Percentiles rank a stretch among this genome's conserved stretches.
phyloP scores from a whole-genome alignment of 2,888 invertebrate species.

The Monopis laevigella region DNA sequence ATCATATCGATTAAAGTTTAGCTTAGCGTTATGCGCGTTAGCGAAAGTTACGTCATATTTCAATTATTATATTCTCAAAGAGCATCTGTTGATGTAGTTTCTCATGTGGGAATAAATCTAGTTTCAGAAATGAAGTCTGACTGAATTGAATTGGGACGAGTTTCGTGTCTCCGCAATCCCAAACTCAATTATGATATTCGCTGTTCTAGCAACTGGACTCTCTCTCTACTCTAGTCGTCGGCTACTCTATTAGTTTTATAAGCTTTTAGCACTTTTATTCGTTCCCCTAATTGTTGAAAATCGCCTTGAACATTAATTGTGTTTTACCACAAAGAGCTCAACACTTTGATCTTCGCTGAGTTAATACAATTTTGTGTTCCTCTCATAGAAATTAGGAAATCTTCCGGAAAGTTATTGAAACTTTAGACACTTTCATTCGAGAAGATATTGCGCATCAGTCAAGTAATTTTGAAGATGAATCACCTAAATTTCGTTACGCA shows the following conservation, averaged over 20 bases:
- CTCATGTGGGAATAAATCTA: constrained; percentile 23
- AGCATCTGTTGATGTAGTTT: no score
- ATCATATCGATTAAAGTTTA: no score
- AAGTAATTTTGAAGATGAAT: constrained; percentile 26
- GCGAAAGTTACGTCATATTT: no score
- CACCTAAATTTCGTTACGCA: constrained; percentile 23
- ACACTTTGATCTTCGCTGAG: no score
- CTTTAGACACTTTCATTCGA: constrained; percentile 15
- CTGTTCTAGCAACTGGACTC: constrained; percentile 14
- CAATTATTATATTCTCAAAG: no score
- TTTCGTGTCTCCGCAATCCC: constrained; percentile 29
- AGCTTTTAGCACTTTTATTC: background rate
- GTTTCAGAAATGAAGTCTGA: constrained; percentile 25
- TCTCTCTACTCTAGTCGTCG: constrained; percentile 12
- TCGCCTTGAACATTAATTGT: background rate
- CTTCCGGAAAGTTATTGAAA: constrained; percentile 6
- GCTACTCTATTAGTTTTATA: constrained; percentile 2
- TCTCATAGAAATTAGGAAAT: no score
- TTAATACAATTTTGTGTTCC: no score
- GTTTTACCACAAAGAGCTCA: background rate
- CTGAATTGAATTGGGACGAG: constrained; percentile 32
- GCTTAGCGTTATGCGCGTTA: no score
- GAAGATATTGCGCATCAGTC: background rate
- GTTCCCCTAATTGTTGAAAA: background rate
- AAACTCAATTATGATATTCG: constrained; percentile 35